phyloP scores from a whole-genome alignment of 2,888 invertebrate genomes.

The Drosophila siamana region DNA sequence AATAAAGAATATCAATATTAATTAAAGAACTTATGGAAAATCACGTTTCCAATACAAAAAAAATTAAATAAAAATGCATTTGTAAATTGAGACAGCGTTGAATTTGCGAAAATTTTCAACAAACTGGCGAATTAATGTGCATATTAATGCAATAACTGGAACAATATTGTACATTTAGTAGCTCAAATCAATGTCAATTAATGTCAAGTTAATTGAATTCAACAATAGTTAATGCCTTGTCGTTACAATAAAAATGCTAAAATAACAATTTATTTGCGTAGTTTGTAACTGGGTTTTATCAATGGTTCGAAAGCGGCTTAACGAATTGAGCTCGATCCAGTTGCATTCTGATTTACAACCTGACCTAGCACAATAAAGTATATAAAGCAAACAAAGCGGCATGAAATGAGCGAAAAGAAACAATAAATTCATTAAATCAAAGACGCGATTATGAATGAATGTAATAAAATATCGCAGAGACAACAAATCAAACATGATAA shows the following conservation, averaged over 20 bases:
- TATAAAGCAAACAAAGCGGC: conserved; percentile 12
- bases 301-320: conserved; percentile 14
- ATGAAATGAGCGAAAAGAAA: conserved; percentile 25
- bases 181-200: too few species aligned
- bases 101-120: too few species aligned
- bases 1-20: too few species aligned
- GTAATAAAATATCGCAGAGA: conserved; percentile 77
- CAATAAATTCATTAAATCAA: conserved; percentile 74
- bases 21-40: too few species aligned
- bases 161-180: not conserved
- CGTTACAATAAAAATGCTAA: not conserved
- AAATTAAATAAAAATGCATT: too few species aligned
- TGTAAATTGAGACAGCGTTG: too few species aligned
- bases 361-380: conserved; percentile 72
- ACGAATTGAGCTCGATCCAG: conserved; percentile 8
- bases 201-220: conserved; percentile 1
- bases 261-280: conserved; percentile 34
- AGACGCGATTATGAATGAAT: conserved; percentile 74
- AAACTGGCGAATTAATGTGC: too few species aligned
- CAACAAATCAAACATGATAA: conserved; percentile 81
- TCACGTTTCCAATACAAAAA: too few species aligned
- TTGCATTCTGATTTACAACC: conserved; percentile 67
- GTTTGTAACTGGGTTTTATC: too few species aligned
- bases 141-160: not conserved
- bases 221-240: not conserved